Percentiles rank a stretch among this genome's conserved stretches.
phyloP scores from a whole-genome alignment of 2,888 invertebrate species.

The Rotaria magnacalcarata region DNA sequence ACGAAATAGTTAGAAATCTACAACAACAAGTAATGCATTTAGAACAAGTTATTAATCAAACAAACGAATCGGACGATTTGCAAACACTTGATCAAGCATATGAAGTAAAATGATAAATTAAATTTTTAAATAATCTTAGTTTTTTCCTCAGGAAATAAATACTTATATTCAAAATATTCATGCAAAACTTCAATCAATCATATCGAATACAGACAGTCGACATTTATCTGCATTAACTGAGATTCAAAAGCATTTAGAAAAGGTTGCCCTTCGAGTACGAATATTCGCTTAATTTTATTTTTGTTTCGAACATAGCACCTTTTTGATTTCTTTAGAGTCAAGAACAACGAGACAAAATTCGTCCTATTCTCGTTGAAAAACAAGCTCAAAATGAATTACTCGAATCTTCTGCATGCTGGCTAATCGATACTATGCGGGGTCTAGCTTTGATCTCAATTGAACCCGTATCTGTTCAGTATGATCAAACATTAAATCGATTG shows the following conservation, averaged over 20 bases:
- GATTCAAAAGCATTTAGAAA: neutral
- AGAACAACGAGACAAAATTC: neutral
- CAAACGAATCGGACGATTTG: neutral
- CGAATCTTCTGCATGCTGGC: neutral
- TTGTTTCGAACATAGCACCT: too few species aligned
- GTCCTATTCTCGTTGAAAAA: neutral
- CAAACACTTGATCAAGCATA: slow-evolving; percentile 12
- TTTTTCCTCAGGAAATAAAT: neutral
- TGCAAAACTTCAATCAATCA: neutral
- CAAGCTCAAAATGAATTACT: neutral
- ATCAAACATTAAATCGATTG: slow-evolving; percentile 14
- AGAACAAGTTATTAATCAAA: slow-evolving; percentile 8
- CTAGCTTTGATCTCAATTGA: neutral
- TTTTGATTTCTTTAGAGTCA: neutral
- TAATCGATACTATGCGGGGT: neutral
- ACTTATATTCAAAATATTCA: neutral
- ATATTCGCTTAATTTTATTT: neutral
- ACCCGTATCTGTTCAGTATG: neutral
- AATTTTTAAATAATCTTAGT: neutral
- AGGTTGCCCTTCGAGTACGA: neutral
- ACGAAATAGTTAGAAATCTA: neutral
- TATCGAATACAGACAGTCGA: neutral
- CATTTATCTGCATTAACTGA: neutral
- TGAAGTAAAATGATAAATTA: neutral
- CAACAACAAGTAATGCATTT: neutral